Percentiles rank a stretch among this genome's conserved stretches.
These are phyloP conservation scores for Oreochromis grahami DNA, from an alignment of 2,797 vertebrate species.

Conservation along the genomic window DNA sequence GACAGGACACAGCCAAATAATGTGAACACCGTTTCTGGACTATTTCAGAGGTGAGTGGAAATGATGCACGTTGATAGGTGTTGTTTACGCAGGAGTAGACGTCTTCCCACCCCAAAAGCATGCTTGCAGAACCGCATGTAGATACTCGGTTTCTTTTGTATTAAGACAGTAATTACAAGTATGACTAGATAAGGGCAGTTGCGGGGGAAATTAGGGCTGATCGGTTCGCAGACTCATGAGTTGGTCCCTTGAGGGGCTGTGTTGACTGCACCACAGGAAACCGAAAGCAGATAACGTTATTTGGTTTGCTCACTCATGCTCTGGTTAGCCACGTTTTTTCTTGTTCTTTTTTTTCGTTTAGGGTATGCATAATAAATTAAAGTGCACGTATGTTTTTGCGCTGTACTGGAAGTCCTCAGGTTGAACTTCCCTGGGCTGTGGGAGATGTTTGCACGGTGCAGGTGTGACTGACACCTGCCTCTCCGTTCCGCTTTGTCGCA, in stretches of 20 bases:
- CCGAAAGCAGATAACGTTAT: conserved; percentile 25
- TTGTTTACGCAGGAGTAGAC: conserved; percentile 19
- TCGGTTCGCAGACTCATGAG: neutral
- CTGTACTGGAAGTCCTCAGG: neutral
- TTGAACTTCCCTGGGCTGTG: neutral
- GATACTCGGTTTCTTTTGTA: conserved; percentile 3
- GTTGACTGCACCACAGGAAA: conserved; percentile 45
- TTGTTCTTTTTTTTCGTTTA: neutral
- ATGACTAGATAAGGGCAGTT: conserved; percentile 5
- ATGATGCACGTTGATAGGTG: neutral
- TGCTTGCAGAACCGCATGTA: neutral
- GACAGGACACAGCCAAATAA: conserved; percentile 71
- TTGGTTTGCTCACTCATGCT: neutral
- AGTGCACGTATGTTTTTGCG: neutral
- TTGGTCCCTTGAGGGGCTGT: conserved; percentile 5
- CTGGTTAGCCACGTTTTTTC: neutral
- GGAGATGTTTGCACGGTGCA: neutral
- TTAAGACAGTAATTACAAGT: neutral
- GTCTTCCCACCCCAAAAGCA: neutral
- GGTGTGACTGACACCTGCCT: conserved; percentile 61
- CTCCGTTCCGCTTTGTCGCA: neutral
- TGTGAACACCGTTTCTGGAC: conserved; percentile 74
- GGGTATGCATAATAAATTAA: neutral
- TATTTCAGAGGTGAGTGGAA: conserved; percentile 68
- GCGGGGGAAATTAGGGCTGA: neutral